phyloP scores from a whole-genome alignment of 2,113 vertebrate species.

The Chloebia gouldiae region DNA sequence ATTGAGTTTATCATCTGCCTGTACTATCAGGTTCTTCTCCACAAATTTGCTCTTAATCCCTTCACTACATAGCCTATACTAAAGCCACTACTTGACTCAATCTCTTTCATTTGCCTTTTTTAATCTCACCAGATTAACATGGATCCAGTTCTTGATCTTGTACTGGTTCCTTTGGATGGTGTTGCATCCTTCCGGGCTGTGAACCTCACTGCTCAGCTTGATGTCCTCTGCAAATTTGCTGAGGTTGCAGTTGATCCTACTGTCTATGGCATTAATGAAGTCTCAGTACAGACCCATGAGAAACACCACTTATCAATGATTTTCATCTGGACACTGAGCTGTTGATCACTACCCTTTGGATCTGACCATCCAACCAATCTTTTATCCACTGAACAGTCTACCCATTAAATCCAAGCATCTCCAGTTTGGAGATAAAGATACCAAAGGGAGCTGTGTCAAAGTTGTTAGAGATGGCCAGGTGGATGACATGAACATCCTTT shows the following conservation, averaged over 20 bases:
- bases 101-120: background rate
- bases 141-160: background rate
- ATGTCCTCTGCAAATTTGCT: background rate
- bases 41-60: background rate
- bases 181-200: background rate
- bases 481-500: background rate
- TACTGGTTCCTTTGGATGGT: background rate
- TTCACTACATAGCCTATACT: background rate
- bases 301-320: background rate
- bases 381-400: background rate
- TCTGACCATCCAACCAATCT: background rate
- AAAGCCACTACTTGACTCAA: background rate
- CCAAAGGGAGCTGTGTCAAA: background rate
- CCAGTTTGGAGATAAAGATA: background rate
- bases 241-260: background rate
- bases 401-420: background rate
- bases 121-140: background rate
- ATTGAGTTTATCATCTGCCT: rapidly evolving
- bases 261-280: background rate
- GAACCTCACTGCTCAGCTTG: background rate
- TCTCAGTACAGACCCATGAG: rapidly evolving
- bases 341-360: background rate
- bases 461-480: background rate
- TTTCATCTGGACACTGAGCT: rapidly evolving
- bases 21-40: background rate